Evolutionary conservation across 2,113 vertebrate genomes (phyloP).

Genomic region (Siniperca chuatsi): DNA sequence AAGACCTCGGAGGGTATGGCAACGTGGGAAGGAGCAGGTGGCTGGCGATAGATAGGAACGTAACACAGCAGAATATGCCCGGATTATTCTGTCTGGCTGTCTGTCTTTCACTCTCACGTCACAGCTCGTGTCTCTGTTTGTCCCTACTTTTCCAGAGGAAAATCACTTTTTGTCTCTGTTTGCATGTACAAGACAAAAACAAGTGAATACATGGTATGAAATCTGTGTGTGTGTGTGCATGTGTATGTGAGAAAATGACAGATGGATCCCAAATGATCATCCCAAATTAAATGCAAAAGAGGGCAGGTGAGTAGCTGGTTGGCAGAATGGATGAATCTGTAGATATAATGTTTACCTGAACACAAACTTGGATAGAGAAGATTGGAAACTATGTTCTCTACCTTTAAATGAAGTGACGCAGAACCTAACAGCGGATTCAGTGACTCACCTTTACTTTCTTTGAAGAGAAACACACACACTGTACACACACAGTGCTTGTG

Average conservation of each 20-base stretch:
- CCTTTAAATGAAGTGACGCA: conserved; percentile 40
- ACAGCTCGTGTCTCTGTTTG: conserved; percentile 6
- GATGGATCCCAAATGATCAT: neutral
- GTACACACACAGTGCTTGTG: neutral
- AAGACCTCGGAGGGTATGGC: conserved; percentile 30
- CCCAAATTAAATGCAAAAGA: neutral
- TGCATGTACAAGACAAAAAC: neutral
- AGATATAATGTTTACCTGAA: neutral
- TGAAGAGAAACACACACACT: neutral
- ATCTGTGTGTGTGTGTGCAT: neutral
- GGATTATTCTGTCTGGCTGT: neutral
- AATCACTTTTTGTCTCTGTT: neutral
- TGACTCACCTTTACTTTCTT: conserved; percentile 50
- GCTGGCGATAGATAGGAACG: conserved; percentile 25
- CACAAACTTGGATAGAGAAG: conserved; percentile 7
- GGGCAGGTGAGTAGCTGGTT: neutral
- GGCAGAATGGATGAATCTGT: neutral
- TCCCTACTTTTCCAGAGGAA: neutral
- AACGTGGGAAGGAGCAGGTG: conserved; percentile 73
- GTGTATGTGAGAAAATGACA: neutral
- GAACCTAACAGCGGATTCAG: neutral
- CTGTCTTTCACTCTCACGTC: neutral
- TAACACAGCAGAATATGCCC: conserved; percentile 14
- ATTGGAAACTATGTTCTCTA: conserved; percentile 12
- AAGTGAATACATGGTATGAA: neutral